Base-by-base conservation (phyloP, 1,140 invertebrate genomes). In the Ylistrum balloti region DNA sequence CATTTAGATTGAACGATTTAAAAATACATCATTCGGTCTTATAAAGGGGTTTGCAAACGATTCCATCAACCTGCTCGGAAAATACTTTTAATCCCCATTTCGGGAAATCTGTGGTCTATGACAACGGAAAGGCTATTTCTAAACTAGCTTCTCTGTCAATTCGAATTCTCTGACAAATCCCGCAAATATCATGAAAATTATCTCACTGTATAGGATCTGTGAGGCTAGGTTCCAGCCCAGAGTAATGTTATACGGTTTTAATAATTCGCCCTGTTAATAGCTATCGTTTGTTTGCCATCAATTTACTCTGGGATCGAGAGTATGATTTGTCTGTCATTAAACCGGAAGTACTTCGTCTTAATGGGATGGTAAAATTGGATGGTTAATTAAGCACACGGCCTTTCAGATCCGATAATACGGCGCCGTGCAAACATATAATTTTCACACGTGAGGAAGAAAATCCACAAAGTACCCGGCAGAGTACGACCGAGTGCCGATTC, bases 341-440 rank as follows among this genome's bases (percentile, higher is more conserved):
- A 74, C 56, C 56, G 56, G 56, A 74, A 74, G 56, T 74, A 74
- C 56, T 74, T 74, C 56, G 56, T 74, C 56, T 74, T 74, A 74
- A 74, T 74, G 56, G 56, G 56, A 74, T n/a, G 22, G 56, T 74
- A n/a, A 74, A 74, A 28, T 28, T 22, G 56, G 22, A 74, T 11
- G 56, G 56, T 74, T 74, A 74, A 74, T 74, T 74, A 74, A 74
- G 56, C 56, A 74, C 56, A n/a, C 56, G 56, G 22, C 56, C 56
- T 74, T 74, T 74, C 56, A 28, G 56, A n/a, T 28, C 56, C 56
- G 28, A 74, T 74, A 74, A 74, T 28, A 74, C 22, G 56, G n/a
- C 56, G 56, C 22, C 15, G 56, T 74, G 56, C 56, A 74, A 74
- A 74, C 56, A 74, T 74, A 74, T 74, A 74, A 74, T 74, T 74